Conservation (phyloP, 1,140 invertebrate species). For the Samia ricini region DNA sequence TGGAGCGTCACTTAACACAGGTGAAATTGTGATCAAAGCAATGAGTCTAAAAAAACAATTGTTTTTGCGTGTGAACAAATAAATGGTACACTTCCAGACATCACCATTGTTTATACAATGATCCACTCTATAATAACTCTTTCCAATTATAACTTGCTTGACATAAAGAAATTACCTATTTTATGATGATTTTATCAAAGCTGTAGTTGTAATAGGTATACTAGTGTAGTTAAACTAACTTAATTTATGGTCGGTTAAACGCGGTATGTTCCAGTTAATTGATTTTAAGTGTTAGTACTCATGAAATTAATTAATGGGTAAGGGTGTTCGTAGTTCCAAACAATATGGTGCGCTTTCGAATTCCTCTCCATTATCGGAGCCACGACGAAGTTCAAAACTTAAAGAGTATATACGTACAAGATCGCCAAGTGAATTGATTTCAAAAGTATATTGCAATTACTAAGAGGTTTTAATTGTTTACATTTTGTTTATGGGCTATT, state of each 20-base stretch:
- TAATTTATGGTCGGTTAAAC: neutral
- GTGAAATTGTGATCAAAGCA: too few relatives aligned
- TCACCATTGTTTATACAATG: too few relatives aligned
- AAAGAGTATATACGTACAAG: neutral
- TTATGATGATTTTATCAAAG: too few relatives aligned
- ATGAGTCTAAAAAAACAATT: too few relatives aligned
- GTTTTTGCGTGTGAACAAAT: too few relatives aligned
- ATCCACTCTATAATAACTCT: too few relatives aligned
- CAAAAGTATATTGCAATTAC: neutral
- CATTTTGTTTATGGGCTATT: too few relatives aligned
- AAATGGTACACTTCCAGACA: too few relatives aligned
- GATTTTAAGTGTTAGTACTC: neutral
- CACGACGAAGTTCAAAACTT: neutral
- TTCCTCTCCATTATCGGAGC: neutral
- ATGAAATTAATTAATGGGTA: neutral
- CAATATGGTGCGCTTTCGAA: conserved; percentile 2
- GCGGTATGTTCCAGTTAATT: neutral
- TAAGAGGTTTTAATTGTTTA: neutral
- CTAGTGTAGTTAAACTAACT: neutral
- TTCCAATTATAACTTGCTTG: too few relatives aligned
- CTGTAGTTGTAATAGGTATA: too few relatives aligned
- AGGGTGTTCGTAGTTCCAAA: neutral
- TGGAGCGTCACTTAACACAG: too few relatives aligned
- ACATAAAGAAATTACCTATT: too few relatives aligned
- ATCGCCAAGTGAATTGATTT: neutral